Percentiles rank a stretch among this genome's conserved stretches.
Conservation (phyloP, 2,113 vertebrate genomes). For the Coregonus clupeaformis region DNA sequence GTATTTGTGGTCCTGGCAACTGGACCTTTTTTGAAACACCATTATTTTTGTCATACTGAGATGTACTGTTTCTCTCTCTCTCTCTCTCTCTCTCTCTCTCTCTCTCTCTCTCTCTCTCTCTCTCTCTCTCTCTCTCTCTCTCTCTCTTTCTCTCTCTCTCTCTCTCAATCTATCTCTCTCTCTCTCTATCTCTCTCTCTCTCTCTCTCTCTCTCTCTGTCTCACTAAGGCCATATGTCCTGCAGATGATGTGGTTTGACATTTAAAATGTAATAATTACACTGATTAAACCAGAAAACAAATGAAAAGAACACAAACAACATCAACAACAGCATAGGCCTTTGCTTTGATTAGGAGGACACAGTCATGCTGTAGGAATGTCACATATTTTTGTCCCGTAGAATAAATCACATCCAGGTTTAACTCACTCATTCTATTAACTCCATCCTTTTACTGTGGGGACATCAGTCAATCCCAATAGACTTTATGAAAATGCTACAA, state of each 20-base stretch:
- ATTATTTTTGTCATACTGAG: too few relatives aligned
- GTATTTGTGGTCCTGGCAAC: too few relatives aligned
- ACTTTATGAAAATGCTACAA: too few relatives aligned
- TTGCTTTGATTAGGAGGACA: not conserved
- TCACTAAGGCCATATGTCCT: constrained; percentile 15
- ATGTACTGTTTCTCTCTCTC: too few relatives aligned
- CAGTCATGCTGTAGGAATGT: not conserved
- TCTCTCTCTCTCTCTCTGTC: not conserved
- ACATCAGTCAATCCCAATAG: not conserved
- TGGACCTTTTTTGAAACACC: too few relatives aligned
- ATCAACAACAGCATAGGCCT: not conserved
- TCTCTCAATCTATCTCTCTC: too few relatives aligned
- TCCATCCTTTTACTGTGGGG: not conserved
- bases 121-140: too few relatives aligned
- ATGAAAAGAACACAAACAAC: not conserved
- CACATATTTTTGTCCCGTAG: not conserved
- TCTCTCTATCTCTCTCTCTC: too few relatives aligned
- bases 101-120: too few relatives aligned
- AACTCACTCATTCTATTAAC: not conserved
- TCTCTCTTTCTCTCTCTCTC: too few relatives aligned
- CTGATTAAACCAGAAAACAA: not conserved
- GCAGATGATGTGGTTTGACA: not conserved
- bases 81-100: too few relatives aligned
- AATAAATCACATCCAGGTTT: not conserved
- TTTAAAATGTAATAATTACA: too few relatives aligned